Percentiles rank a stretch among this genome's conserved stretches.
phyloP scores from a whole-genome alignment of 2,888 invertebrate species.

The Catocala fraxini region DNA sequence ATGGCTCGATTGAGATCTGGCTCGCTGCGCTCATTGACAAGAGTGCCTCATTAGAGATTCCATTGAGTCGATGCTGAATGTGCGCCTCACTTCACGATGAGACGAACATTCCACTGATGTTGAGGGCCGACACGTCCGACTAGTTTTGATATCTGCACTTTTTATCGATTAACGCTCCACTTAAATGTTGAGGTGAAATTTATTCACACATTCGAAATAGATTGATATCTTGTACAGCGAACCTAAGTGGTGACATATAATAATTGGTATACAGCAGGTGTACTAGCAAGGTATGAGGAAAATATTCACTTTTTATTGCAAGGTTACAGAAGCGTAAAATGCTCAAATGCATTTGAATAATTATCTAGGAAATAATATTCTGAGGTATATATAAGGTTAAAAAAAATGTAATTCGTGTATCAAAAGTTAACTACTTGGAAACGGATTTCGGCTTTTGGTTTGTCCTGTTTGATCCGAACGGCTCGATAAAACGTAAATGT shows the following conservation, averaged over 20 bases:
- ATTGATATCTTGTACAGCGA: constrained; percentile 26
- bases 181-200: constrained; percentile 29
- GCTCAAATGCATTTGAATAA: constrained; percentile 58
- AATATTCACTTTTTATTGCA: constrained; percentile 53
- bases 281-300: constrained; percentile 50
- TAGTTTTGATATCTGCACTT: constrained; percentile 51
- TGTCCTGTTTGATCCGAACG: constrained; percentile 63
- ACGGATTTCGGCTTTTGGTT: constrained; percentile 61
- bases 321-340: constrained; percentile 53
- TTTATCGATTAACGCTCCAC: constrained; percentile 45
- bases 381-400: constrained; percentile 29
- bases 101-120: constrained; percentile 52
- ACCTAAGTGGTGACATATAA: constrained; percentile 31
- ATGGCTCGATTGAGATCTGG: constrained; percentile 60
- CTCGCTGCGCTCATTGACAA: constrained; percentile 66
- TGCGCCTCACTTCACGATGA: constrained; percentile 49
- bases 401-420: constrained; percentile 47
- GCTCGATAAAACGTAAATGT: constrained; percentile 69
- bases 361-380: constrained; percentile 62
- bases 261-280: constrained; percentile 38
- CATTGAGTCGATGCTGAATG: constrained; percentile 55
- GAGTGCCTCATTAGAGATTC: constrained; percentile 68
- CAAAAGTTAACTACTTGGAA: constrained; percentile 44
- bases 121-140: constrained; percentile 42
- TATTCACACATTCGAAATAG: constrained; percentile 34